Conservation (phyloP, 2,113 vertebrate genomes). For the Dasypus novemcinctus region DNA sequence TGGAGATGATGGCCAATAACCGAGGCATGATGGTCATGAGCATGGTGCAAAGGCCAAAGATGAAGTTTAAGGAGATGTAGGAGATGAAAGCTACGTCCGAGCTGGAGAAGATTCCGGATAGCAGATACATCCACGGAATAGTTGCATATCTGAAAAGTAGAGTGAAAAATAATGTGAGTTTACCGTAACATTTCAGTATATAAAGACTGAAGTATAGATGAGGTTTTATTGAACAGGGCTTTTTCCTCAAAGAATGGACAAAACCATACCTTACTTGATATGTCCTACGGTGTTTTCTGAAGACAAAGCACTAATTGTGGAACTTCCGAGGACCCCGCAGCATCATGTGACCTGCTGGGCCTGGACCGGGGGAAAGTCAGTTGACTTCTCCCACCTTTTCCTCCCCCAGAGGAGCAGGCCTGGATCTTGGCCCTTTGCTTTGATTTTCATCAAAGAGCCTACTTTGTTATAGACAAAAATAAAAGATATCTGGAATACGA, state of each 20-base stretch:
- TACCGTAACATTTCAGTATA: fast-evolving
- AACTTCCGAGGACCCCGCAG: fast-evolving
- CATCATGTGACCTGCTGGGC: fast-evolving
- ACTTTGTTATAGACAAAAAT: neutral
- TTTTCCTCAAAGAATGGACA: no score
- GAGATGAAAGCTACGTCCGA: conserved; percentile 83
- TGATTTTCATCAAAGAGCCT: neutral
- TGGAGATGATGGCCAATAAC: conserved; percentile 81
- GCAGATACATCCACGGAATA: conserved; percentile 84
- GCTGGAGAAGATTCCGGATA: conserved; percentile 83
- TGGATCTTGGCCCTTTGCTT: neutral
- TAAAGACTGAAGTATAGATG: fast-evolving
- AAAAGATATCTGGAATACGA: neutral
- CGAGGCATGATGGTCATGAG: conserved; percentile 81
- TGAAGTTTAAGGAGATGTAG: conserved; percentile 83
- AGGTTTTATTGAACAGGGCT: fast-evolving
- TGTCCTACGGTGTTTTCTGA: neutral
- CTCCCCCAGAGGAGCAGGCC: fast-evolving
- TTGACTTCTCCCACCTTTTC: fast-evolving
- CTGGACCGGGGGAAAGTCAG: fast-evolving
- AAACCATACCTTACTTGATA: neutral
- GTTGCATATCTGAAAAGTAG: conserved; percentile 80
- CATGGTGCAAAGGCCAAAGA: conserved; percentile 84
- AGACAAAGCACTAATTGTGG: fast-evolving
- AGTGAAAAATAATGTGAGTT: fast-evolving